Base-by-base conservation (phyloP, 2,113 vertebrate genomes). In the Notothenia coriiceps region DNA sequence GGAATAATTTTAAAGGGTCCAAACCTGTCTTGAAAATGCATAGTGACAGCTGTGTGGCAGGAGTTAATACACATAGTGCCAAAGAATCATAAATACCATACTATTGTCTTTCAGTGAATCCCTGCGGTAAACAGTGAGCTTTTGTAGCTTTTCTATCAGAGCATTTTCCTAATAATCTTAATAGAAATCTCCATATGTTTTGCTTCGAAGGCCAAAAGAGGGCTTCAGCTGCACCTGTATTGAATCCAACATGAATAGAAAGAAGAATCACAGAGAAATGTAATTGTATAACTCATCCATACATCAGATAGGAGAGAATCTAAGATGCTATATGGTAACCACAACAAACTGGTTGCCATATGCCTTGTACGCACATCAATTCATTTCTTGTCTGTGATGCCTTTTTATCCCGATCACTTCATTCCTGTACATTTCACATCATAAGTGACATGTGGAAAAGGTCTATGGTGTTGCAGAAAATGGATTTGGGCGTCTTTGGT, bases 181-280 rank as follows among this genome's bases (percentile, higher is more conserved):
- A 89, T 89, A 54, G 79, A 90, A 88, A 90, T 89, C 86, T 84
- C 35, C 63, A 51, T 43, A 18, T 66, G 75, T 81, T 77, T 67
- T 68, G 33, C 65, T 47, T 75, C 51, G 15, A 67, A 61, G 35
- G 44, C 69, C 5, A 43, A 61, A 50, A 68, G 18, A 73, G 52
- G 35, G 15, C 62, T 63, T 83, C 68, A 62, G 50, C 35, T 73
- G 47, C 65, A 64, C 77, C n/a, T 83, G 47, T 72, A 63, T 76
- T 69, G 64, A 82, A 64, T n/a, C 6, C 46, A 29, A 40, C 60
- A 64, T 14, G 15, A 66, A 52, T 52, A 10, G 18, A 66, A 50
- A 49, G 20, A 79, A 59, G 52, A 80, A 70, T 5, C 47, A 43
- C 15, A 74, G 71, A 70, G 2, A 61, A 77, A 82, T 77, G 10